A percentile compares a stretch with the other conserved stretches of the same genome.
Conservation (phyloP, 2,888 invertebrate species). For the Rhingia rostrata region DNA sequence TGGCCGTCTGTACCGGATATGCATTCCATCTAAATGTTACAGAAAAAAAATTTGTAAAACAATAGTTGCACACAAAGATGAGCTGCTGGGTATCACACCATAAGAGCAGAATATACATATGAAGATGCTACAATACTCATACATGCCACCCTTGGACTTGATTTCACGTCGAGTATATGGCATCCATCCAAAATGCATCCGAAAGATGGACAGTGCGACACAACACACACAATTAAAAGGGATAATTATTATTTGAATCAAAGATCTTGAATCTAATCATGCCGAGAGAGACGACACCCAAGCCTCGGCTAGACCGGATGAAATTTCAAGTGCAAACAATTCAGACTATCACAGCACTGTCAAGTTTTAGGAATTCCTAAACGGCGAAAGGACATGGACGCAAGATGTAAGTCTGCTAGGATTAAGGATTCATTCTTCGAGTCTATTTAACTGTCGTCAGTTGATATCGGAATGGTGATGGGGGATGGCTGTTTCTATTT, state of each 20-base stretch:
- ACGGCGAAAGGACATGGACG: constrained; percentile 34
- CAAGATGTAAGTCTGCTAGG: constrained; percentile 39
- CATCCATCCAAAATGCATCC: constrained; percentile 67
- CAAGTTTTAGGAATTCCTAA: neutral
- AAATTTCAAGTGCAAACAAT: constrained; percentile 67
- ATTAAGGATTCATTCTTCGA: constrained; percentile 39
- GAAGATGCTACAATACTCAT: constrained; percentile 8
- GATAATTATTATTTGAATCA: constrained; percentile 71
- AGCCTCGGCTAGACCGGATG: constrained; percentile 68
- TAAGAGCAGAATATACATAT: constrained; percentile 12
- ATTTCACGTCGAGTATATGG: constrained; percentile 60
- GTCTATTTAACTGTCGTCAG: neutral
- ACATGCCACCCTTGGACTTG: constrained; percentile 59
- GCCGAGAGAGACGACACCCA: constrained; percentile 40
- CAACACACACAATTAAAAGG: constrained; percentile 66
- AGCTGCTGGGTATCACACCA: neutral
- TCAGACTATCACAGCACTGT: constrained; percentile 27
- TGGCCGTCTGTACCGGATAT: constrained; percentile 67
- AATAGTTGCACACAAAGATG: constrained; percentile 49
- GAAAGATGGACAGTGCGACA: constrained; percentile 68
- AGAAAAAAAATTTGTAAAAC: constrained; percentile 32
- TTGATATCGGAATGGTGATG: neutral
- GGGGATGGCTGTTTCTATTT: neutral
- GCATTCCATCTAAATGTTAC: constrained; percentile 60
- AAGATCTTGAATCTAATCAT: constrained; percentile 72